These are phyloP conservation scores for Fragum fragum DNA, from an alignment of 2,888 invertebrate genomes.

Conservation along the genomic window DNA sequence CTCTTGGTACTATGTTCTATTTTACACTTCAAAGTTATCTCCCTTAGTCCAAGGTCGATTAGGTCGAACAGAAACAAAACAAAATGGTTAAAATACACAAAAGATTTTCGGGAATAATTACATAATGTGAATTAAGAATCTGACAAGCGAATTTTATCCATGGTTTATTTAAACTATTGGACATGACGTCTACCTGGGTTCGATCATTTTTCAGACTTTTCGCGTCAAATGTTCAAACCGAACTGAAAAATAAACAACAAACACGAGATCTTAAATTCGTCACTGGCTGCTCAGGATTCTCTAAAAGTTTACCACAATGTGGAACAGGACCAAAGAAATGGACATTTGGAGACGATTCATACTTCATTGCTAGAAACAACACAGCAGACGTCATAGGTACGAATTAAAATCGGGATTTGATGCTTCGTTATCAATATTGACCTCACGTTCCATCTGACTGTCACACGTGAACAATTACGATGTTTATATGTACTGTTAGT, in stretches of 20 bases:
- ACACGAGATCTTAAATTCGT: constrained; percentile 89
- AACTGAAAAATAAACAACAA: constrained; percentile 61
- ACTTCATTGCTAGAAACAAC: constrained; percentile 93
- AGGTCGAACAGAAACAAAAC: constrained; percentile 74
- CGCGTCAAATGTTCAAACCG: constrained; percentile 59
- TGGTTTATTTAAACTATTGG: neutral
- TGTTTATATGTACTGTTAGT: neutral
- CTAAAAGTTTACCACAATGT: constrained; percentile 90
- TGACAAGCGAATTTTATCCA: neutral
- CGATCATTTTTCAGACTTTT: constrained; percentile 61
- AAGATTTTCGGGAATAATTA: constrained; percentile 33
- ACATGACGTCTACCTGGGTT: constrained; percentile 38
- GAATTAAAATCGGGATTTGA: constrained; percentile 67
- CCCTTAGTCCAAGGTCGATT: constrained; percentile 72
- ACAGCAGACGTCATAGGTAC: constrained; percentile 97
- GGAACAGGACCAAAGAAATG: constrained; percentile 88
- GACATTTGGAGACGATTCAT: constrained; percentile 99
- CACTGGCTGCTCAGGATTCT: constrained; percentile 95
- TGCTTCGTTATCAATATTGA: constrained; percentile 59
- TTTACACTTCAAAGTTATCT: constrained; percentile 36
- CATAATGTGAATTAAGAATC: neutral
- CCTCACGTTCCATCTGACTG: constrained; percentile 36
- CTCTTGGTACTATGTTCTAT: neutral
- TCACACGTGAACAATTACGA: constrained; percentile 10
- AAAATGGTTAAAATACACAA: constrained; percentile 70